phyloP scores from a whole-genome alignment of 2,888 invertebrate genomes.

The Lasioglossum leucozonium region DNA sequence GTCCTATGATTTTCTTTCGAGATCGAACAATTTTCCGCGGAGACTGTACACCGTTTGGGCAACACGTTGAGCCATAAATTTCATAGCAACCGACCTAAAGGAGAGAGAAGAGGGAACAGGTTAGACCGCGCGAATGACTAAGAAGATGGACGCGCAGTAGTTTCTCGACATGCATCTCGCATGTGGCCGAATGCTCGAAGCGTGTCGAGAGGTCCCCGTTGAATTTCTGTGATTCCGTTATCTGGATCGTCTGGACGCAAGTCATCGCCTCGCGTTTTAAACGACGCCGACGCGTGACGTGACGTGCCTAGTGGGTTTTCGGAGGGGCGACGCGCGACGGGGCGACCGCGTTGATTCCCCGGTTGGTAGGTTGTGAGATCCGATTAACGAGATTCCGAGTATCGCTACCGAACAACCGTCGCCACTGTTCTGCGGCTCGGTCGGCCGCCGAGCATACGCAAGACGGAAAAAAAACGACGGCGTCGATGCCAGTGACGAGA shows the following conservation, averaged over 20 bases:
- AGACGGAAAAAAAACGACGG: constrained; percentile 23
- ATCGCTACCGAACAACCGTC: constrained; percentile 41
- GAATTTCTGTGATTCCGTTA: background rate
- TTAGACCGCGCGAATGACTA: too few species aligned
- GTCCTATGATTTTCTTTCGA: background rate
- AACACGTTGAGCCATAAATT: background rate
- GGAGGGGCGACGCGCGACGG: background rate
- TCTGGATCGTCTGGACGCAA: background rate
- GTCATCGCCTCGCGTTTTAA: background rate
- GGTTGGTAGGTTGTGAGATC: background rate
- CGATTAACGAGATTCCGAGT: constrained; percentile 40
- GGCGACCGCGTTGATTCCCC: background rate
- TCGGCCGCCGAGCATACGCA: constrained; percentile 18
- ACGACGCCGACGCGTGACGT: background rate
- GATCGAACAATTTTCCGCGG: background rate
- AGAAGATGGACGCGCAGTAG: background rate
- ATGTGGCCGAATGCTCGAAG: too few species aligned
- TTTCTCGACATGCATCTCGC: background rate
- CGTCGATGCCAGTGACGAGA: constrained; percentile 36
- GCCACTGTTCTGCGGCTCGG: constrained; percentile 38
- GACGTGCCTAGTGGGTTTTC: too few species aligned
- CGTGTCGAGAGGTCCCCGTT: background rate
- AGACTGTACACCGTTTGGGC: background rate
- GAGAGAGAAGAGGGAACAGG: too few species aligned
- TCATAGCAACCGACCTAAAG: too few species aligned